These are phyloP conservation scores for Rugalucina vietnamica DNA, from an alignment of 2,888 invertebrate species.

Conservation along the genomic window DNA sequence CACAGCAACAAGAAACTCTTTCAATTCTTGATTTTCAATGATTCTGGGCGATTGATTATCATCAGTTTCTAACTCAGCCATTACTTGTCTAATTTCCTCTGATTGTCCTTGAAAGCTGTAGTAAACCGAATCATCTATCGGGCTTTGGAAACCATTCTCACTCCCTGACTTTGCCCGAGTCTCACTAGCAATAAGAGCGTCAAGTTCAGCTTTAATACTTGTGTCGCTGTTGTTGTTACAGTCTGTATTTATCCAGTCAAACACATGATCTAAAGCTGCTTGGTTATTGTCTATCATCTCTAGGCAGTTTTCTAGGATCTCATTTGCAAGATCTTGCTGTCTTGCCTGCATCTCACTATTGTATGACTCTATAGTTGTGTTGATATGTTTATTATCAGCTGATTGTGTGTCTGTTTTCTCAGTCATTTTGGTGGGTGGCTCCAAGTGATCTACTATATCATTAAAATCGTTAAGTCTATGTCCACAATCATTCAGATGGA, in stretches of 20 bases:
- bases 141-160: conserved; percentile 15
- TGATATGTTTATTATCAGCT: background rate
- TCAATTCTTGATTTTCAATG: background rate
- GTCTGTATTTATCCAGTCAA: conserved; percentile 59
- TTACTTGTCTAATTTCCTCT: conserved; percentile 32
- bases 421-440: background rate
- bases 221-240: conserved; percentile 16
- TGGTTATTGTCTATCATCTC: conserved; percentile 45
- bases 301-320: conserved; percentile 46
- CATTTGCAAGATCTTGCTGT: conserved; percentile 24
- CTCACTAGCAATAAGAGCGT: conserved; percentile 22
- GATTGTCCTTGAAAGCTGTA: conserved; percentile 58
- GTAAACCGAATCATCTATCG: conserved; percentile 50
- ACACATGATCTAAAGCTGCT: conserved; percentile 47
- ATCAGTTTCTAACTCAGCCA: background rate
- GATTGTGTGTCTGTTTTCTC: background rate
- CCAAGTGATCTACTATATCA: background rate
- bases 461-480: background rate
- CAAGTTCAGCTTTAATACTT: conserved; percentile 37
- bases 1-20: conserved; percentile 3
- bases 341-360: conserved; percentile 1
- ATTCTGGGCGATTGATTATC: background rate
- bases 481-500: conserved; percentile 9
- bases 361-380: background rate
- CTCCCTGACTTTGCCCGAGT: conserved; percentile 14